Evolutionary conservation across 2,797 vertebrate species (phyloP).

Genomic region (Allenopithecus nigroviridis): DNA sequence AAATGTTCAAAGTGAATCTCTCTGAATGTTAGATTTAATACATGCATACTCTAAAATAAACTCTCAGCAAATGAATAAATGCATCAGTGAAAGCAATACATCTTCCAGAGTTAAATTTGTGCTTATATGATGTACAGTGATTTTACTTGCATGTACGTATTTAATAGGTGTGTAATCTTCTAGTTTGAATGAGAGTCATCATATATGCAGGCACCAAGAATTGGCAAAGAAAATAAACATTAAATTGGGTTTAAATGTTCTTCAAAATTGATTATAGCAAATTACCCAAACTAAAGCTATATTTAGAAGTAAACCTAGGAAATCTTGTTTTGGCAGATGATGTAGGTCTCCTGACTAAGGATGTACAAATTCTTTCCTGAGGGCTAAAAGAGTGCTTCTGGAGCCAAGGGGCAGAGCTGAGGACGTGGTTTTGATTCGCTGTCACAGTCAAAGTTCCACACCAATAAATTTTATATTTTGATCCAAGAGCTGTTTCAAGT

Average conservation of each 20-base stretch:
- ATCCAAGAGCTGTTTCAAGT: slow-evolving; percentile 26
- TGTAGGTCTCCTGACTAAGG: slow-evolving; percentile 62
- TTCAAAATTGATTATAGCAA: slow-evolving; percentile 79
- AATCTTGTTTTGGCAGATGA: slow-evolving; percentile 68
- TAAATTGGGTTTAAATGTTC: slow-evolving; percentile 79
- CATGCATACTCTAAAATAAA: slow-evolving; percentile 65
- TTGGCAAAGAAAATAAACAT: slow-evolving; percentile 79
- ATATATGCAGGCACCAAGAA: slow-evolving; percentile 69
- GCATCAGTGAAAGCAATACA: slow-evolving; percentile 66
- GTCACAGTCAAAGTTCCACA: background rate
- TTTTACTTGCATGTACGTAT: slow-evolving; percentile 75
- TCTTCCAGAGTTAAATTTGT: slow-evolving; percentile 73
- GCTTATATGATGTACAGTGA: slow-evolving; percentile 68
- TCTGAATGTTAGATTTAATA: slow-evolving; percentile 75
- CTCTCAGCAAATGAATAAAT: slow-evolving; percentile 72
- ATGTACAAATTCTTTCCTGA: slow-evolving; percentile 42
- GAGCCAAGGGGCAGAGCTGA: background rate
- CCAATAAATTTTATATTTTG: slow-evolving; percentile 12
- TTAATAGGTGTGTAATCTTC: slow-evolving; percentile 80
- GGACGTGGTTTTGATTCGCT: slow-evolving; percentile 5
- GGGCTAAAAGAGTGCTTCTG: slow-evolving; percentile 14
- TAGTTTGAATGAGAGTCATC: slow-evolving; percentile 79
- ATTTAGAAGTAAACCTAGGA: slow-evolving; percentile 76
- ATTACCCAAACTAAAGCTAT: slow-evolving; percentile 77
- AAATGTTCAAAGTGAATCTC: slow-evolving; percentile 73